A percentile compares a stretch with the other conserved stretches of the same genome.
Conservation (phyloP, 2,113 vertebrate species). For the Archocentrus centrarchus region DNA sequence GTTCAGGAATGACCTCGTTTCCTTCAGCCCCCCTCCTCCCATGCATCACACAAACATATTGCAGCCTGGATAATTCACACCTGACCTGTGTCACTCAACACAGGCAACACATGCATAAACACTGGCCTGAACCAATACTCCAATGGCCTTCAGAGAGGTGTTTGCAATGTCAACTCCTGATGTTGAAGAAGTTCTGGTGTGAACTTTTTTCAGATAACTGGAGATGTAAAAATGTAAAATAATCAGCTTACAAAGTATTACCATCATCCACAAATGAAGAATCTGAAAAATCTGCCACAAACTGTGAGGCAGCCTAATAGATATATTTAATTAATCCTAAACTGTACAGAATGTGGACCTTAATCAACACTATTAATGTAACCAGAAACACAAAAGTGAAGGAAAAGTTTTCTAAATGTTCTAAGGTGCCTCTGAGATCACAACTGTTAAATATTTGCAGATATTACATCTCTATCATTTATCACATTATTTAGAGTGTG, state of each 20-base stretch:
- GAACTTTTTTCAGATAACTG: background rate
- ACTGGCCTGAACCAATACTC: background rate
- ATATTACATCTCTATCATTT: constrained; percentile 65
- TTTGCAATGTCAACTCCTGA: background rate
- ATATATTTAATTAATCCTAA: background rate
- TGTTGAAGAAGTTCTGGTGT: background rate
- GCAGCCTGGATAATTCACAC: constrained; percentile 59
- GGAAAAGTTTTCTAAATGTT: background rate
- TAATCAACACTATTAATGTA: background rate
- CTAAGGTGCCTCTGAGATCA: background rate
- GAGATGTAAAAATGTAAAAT: background rate
- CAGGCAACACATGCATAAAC: constrained; percentile 42
- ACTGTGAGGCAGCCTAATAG: too few relatives aligned
- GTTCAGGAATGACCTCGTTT: constrained; percentile 71
- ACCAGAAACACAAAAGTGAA: background rate
- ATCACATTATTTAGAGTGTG: constrained; percentile 34
- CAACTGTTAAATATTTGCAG: constrained; percentile 4
- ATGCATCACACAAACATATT: constrained; percentile 61
- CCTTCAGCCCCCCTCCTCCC: constrained; percentile 6
- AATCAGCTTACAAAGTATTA: background rate
- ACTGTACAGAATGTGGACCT: background rate
- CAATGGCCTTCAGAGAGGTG: background rate
- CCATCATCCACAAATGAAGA: background rate
- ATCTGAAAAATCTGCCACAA: background rate
- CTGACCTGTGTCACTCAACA: constrained; percentile 73